Percentiles rank a stretch among this genome's conserved stretches.
Evolutionary conservation across 2,113 vertebrate genomes (phyloP).

Genomic region (Calypte anna): DNA sequence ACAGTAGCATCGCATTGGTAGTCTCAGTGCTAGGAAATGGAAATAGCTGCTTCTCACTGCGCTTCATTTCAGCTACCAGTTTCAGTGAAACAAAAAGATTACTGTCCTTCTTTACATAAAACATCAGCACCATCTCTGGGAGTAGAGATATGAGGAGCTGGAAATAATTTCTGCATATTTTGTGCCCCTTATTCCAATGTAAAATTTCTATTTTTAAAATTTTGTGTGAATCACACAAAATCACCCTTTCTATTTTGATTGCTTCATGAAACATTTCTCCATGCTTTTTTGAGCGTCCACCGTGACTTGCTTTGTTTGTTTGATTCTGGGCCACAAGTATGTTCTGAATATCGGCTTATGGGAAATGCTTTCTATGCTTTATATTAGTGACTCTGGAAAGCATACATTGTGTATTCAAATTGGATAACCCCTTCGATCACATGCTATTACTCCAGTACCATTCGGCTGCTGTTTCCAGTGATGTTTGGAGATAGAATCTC

Average conservation of each 20-base stretch:
- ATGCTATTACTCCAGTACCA: neutral
- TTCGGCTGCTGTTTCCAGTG: neutral
- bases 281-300: rapidly evolving
- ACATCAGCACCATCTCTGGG: neutral
- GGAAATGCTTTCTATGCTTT: neutral
- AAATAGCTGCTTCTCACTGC: slow-evolving; percentile 41
- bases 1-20: neutral
- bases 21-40: slow-evolving; percentile 3
- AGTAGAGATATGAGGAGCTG: neutral
- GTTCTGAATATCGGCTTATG: neutral
- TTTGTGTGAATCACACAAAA: neutral
- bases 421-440: neutral
- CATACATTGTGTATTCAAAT: neutral
- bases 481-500: neutral
- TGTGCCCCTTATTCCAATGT: neutral
- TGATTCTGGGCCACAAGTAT: neutral
- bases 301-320: neutral
- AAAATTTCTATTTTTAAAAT: neutral
- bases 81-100: slow-evolving; percentile 38
- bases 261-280: neutral
- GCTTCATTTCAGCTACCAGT: slow-evolving; percentile 51
- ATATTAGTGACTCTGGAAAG: neutral
- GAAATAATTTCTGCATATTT: slow-evolving; percentile 24
- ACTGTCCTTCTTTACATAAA: neutral
- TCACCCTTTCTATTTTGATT: neutral